Percentiles rank a stretch among this genome's conserved stretches.
Evolutionary conservation across 1,140 invertebrate species (phyloP).

Genomic region (Diachasmimorpha longicaudata): DNA sequence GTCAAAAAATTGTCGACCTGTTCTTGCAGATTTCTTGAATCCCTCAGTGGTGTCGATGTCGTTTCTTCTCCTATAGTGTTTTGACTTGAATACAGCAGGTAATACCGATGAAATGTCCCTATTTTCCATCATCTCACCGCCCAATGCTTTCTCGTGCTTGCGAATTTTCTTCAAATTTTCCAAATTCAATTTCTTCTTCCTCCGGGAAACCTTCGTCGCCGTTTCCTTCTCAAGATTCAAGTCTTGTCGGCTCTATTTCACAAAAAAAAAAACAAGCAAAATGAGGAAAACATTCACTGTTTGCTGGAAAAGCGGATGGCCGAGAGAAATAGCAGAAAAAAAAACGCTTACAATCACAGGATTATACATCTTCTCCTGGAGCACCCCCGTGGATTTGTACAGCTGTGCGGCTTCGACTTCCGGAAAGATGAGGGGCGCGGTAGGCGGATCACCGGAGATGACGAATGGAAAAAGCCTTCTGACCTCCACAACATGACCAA

Average conservation of each 20-base stretch:
- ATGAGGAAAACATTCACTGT: not conserved
- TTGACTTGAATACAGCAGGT: not conserved
- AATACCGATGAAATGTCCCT: not conserved
- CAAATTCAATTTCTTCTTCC: not conserved
- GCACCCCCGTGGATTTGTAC: constrained; percentile 19
- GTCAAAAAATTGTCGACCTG: not conserved
- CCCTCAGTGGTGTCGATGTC: not conserved
- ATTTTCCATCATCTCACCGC: not conserved
- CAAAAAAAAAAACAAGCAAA: not conserved
- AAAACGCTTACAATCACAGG: constrained; percentile 9
- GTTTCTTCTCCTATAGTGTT: not conserved
- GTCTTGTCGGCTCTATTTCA: not conserved
- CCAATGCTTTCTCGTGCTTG: not conserved
- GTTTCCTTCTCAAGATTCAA: not conserved
- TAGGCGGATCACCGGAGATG: not conserved
- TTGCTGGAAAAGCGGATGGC: too few species aligned
- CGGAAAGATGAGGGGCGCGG: constrained; percentile 29
- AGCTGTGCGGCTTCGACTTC: constrained; percentile 22
- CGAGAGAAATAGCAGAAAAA: too few species aligned
- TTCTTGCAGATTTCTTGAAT: not conserved
- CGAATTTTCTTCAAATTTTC: not conserved
- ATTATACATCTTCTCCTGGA: constrained; percentile 7
- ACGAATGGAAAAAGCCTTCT: constrained; percentile 33
- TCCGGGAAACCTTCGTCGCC: not conserved
- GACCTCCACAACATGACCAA: constrained; percentile 23